Evolutionary conservation across 2,888 invertebrate species (phyloP).

Genomic region (Leptopilina drosophilae): DNA sequence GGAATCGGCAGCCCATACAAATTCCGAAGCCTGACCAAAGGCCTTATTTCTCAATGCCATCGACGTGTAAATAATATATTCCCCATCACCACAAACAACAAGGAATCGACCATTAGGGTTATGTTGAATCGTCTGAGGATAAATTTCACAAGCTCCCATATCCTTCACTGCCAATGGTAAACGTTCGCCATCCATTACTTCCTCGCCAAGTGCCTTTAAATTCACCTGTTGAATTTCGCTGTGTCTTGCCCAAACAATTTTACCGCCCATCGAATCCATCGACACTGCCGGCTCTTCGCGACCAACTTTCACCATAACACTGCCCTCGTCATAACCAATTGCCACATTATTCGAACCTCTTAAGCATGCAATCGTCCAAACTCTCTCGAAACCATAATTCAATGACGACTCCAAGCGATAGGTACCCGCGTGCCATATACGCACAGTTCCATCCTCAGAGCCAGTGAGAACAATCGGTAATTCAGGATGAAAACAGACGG

Average conservation of each 20-base stretch:
- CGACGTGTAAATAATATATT: conserved; percentile 99
- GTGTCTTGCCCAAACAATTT: conserved; percentile 99
- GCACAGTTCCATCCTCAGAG: conserved; percentile 97
- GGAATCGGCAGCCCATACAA: conserved; percentile 98
- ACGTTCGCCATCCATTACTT: conserved; percentile 77
- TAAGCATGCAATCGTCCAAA: conserved; percentile 97
- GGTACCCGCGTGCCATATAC: conserved; percentile 99
- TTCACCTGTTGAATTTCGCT: conserved; percentile 99
- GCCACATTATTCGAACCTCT: conserved; percentile 97
- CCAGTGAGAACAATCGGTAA: conserved; percentile 97
- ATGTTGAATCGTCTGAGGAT: conserved; percentile 98
- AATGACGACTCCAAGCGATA: conserved; percentile 96
- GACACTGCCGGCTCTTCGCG: conserved; percentile 99
- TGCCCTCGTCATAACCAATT: conserved; percentile 98
- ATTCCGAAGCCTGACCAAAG: conserved; percentile 98
- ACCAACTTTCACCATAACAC: conserved; percentile 96
- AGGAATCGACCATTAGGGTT: conserved; percentile 97
- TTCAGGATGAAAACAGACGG: conserved; percentile 98
- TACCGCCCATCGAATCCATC: conserved; percentile 98
- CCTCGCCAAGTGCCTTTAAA: conserved; percentile 89
- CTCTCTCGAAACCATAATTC: conserved; percentile 98
- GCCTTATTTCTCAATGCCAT: conserved; percentile 99
- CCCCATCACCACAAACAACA: conserved; percentile 99
- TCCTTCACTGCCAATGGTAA: conserved; percentile 97
- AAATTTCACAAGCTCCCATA: conserved; percentile 99